Evolutionary conservation across 1,140 invertebrate genomes (phyloP), one percentile per base, ranked within the genome.

Genomic region (Pentalonia nigronervosa): DNA sequence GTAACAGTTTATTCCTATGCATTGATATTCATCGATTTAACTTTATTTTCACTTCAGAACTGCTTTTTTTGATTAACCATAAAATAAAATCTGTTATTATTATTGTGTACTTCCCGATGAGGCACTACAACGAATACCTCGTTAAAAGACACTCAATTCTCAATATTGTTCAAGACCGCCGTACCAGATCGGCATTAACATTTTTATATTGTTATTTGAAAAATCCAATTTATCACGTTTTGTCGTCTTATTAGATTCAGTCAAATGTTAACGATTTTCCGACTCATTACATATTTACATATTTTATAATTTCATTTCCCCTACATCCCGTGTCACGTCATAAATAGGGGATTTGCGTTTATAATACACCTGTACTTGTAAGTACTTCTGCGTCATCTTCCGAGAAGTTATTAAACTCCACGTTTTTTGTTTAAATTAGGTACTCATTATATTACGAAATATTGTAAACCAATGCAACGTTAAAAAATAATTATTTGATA

Each of bases 291-390:
- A 45, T 76, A 76, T n/a, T 76, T n/a, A 76, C 60, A 76, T 76
- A 76, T 76, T 67, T 67, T 90, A 41, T 90, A 60, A 60, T 90
- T 90, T 67, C 36, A 67, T 67, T 60, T 90, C 60, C n/a, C 41
- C 21, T 41, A 41, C 17, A 25, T 67, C 48, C 9, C 2, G 48
- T 3, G n/a, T 36, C 17, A 30, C 14, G 56, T 90, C 14, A 17
- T 90, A 88, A 88, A 88, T 34, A n/a, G 48, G 7, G 48, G 30
- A 89, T 47, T 89, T 23, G 3, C 87, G 48, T 87, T 48, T 48
- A 21, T 88, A 87, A 87, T 83, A 86, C 47, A 34, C 47, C 47
- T 83, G 34, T 41, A 88, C 47, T 88, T 88, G 25, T 34, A 41
- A 89, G 34, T 89, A 89, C 48, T 36, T 23, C 20, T 50, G 9